phyloP scores from a whole-genome alignment of 2,113 vertebrate species.

The Choloepus hoffmanni region DNA sequence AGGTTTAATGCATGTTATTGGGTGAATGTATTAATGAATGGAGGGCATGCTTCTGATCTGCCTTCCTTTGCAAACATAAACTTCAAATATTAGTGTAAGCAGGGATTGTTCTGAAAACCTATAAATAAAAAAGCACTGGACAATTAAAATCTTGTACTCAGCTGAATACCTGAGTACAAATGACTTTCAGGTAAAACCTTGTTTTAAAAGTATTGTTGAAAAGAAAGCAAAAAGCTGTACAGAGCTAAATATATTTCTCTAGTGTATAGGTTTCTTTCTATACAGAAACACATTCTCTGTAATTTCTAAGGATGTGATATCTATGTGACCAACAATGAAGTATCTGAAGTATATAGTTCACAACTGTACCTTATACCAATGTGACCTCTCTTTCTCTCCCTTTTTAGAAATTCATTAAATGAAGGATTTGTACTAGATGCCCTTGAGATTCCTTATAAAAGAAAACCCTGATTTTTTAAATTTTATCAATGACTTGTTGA shows the following conservation, averaged over 20 bases:
- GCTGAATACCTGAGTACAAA: background rate
- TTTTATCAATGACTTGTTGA: background rate
- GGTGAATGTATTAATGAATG: background rate
- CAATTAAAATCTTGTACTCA: background rate
- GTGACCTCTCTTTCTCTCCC: background rate
- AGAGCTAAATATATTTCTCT: conserved; percentile 26
- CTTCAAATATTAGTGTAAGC: background rate
- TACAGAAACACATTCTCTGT: conserved; percentile 36
- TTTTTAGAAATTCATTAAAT: conserved; percentile 29
- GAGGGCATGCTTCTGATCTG: background rate
- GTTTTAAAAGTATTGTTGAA: background rate
- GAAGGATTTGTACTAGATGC: background rate
- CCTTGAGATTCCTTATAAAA: conserved; percentile 1
- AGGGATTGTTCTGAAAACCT: background rate
- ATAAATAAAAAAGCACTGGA: background rate
- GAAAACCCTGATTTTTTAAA: background rate
- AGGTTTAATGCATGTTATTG: background rate
- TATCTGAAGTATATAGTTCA: background rate
- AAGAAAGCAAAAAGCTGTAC: conserved; percentile 27
- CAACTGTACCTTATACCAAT: background rate
- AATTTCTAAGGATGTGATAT: background rate
- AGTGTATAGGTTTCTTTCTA: background rate
- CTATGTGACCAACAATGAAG: background rate
- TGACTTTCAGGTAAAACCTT: background rate
- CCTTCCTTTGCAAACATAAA: conserved; percentile 12